Evolutionary conservation across 2,113 vertebrate species (phyloP), one percentile per base, ranked within the genome.

Genomic region (Plecotus auritus): DNA sequence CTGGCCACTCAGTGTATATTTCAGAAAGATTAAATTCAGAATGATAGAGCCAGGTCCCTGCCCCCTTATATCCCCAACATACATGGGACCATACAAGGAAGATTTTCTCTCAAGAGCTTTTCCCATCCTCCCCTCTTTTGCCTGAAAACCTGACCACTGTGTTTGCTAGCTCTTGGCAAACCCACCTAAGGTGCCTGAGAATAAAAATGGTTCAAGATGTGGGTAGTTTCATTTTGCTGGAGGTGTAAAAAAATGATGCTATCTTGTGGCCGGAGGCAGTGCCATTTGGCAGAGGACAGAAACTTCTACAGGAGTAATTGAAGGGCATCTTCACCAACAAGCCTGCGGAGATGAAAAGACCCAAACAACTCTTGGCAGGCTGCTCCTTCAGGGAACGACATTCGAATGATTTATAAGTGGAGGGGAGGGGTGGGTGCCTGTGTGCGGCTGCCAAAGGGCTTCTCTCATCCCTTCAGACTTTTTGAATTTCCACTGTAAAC

Each of bases 321-420:
- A 92, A 93, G 77, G 45, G 85, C 83, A 73, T 28, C 59, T 8
- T 82, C 94, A 87, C 28, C 54, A 56, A 47, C 23, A 56, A 94
- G 64, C 7, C 54, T 76, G n/a, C 26, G 40, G 56, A 91, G 94
- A 96, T 94, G 89, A 76, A 96, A 95, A 91, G 86, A 61, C 72
- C 30, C 42, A 30, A 37, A 35, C 12, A 28, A 2, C 72, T 59
- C 47, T 35, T 87, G 95, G 70, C 95, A 93, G 42, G 56, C 7
- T 13, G 45, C 35, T 77, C 30, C 17, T 32, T 54, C 54, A 16
- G 61, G n/a, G 47, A 42, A 73, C 70, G 69, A 64, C 16, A 12
- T 35, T 40, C 32, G 7, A 42, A 22, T 23, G 45, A 67, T 82
- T 76, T 49, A 56, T 81, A 56, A 45, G 10, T 2, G 32, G n/a